Percentiles rank a stretch among this genome's conserved stretches.
These are phyloP conservation scores for Aplidium turbinatum DNA, from an alignment of 23 tunicate genomes.

Conservation along the genomic window DNA sequence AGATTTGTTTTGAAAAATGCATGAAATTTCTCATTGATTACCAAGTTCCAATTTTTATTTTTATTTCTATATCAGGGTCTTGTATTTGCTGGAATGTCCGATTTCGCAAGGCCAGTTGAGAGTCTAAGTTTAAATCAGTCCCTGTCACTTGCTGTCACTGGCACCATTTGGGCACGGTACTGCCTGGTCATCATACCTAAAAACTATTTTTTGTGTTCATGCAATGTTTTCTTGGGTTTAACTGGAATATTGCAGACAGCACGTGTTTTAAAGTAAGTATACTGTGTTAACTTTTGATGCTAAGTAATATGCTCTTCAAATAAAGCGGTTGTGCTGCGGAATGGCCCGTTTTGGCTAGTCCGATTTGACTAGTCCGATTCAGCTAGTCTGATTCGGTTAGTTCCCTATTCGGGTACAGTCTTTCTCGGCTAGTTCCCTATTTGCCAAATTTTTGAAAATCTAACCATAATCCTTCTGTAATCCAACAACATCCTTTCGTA, in stretches of 20 bases:
- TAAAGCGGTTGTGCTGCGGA: too few relatives aligned
- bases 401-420: too few relatives aligned
- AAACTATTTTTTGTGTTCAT: constrained; percentile 86
- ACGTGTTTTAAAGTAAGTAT: constrained; percentile 76
- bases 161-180: constrained; percentile 86
- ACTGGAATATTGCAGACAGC: constrained; percentile 73
- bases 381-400: too few relatives aligned
- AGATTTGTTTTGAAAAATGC: too few relatives aligned
- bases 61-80: constrained; percentile 87
- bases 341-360: too few relatives aligned
- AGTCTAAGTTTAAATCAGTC: constrained; percentile 86
- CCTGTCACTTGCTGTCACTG: constrained; percentile 74
- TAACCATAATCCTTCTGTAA: too few relatives aligned
- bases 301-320: neutral
- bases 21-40: too few relatives aligned
- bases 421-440: too few relatives aligned
- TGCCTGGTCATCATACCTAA: constrained; percentile 88
- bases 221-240: constrained; percentile 88
- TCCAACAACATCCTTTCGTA: too few relatives aligned
- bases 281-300: neutral
- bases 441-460: too few relatives aligned
- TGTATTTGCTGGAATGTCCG: constrained; percentile 93
- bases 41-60: too few relatives aligned
- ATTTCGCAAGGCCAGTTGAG: constrained; percentile 85
- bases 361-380: too few relatives aligned